These are phyloP conservation scores for Mionectes macconnelli DNA, from an alignment of 2,113 vertebrate species.

Conservation along the genomic window DNA sequence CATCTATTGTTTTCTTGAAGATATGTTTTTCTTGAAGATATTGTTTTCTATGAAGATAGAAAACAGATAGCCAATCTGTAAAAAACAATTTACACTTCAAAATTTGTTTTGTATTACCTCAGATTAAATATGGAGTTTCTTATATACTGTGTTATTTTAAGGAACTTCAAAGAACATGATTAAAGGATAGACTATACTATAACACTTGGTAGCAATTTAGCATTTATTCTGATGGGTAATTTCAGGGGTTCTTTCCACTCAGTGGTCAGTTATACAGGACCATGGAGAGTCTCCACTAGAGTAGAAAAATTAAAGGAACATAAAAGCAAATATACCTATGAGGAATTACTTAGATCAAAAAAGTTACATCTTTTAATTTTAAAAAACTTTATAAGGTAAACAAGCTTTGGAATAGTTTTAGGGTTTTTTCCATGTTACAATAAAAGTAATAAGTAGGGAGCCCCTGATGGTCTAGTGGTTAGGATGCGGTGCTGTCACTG, in stretches of 20 bases:
- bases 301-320: background rate
- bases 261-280: background rate
- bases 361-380: background rate
- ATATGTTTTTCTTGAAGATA: no score
- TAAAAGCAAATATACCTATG: background rate
- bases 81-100: background rate
- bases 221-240: background rate
- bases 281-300: background rate
- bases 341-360: background rate
- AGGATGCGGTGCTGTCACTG: no score
- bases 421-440: background rate
- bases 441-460: no score
- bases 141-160: slow-evolving; percentile 22
- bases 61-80: background rate
- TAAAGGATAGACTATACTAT: background rate
- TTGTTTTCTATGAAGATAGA: no score
- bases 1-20: background rate
- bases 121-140: slow-evolving; percentile 40
- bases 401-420: background rate
- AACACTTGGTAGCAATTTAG: background rate
- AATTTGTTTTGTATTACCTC: background rate
- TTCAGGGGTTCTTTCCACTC: background rate
- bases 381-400: background rate
- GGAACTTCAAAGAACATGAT: slow-evolving; percentile 24
- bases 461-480: no score